Base-by-base conservation (phyloP, 2,888 invertebrate species). In the Conchocele bisecta region DNA sequence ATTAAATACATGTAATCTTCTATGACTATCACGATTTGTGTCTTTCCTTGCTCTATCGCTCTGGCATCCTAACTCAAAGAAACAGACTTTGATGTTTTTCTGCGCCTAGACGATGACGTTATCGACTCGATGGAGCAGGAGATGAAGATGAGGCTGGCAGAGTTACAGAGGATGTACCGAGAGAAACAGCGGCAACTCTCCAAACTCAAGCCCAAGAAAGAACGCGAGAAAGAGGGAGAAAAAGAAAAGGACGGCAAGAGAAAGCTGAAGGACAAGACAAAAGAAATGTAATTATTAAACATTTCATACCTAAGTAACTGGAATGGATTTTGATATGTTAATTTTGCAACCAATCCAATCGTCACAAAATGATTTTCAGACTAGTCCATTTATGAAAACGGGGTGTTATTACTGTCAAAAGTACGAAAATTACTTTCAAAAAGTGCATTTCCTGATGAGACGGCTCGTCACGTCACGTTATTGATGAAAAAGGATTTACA, bases 181-280 rank as follows among this genome's bases (percentile, higher is more conserved):
- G 96, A 97, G 88, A 96, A 96, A 88, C 95, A 96, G 87, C 94
- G 94, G 31, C 96, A 97, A 90, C 91, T 97, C n/a, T 88, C 88
- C 9, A 93, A 93, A 83, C 92, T 93, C 63, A 83, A 91, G 86
- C 65, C 83, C 33, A 86, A 81, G 67, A 75, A 74, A 42, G 69
- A 71, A 17, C 74, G 61, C 53, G 82, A 80, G 20, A 59, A 56
- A 29, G 82, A 76, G 17, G 13, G 35, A 7, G 33, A 17, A 9
- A 48, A 48, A 48, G 48, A 48, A 26, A 48, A 48, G 20, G 48
- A 48, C n/a, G n/a, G n/a, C n/a, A n/a, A 59, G 17, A 44, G 35
- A 31, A 24, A 48, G 50, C 56, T 56, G 3, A 37, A 28, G 15
- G 64, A 64, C 5, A 64, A 64, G 33, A 20, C 24, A n/a, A 44